Percentiles rank a stretch among this genome's conserved stretches.
Conservation (phyloP, 2,888 invertebrate species). For the Napeogenes sylphis region DNA sequence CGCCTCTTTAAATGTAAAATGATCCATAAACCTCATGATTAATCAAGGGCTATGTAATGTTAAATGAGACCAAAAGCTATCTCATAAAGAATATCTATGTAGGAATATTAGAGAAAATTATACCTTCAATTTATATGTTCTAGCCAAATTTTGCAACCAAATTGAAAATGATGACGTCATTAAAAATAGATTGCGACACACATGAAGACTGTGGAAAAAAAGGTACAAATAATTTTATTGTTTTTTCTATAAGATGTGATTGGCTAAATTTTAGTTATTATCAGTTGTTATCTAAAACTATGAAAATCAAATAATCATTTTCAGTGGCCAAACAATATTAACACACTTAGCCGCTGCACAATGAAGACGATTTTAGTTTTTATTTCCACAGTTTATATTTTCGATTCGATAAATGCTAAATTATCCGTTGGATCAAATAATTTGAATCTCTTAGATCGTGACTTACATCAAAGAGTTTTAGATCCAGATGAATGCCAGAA, state of each 20-base stretch:
- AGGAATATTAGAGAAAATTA: too few species aligned
- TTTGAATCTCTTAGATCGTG: conserved; percentile 38
- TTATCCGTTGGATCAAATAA: background rate
- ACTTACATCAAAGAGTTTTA: conserved; percentile 48
- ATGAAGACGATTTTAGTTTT: background rate
- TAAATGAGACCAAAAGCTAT: too few species aligned
- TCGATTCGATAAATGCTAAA: background rate
- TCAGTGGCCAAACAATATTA: background rate
- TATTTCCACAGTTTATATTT: background rate
- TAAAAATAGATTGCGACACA: too few species aligned
- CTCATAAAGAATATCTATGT: too few species aligned
- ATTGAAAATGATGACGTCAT: too few species aligned
- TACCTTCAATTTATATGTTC: too few species aligned
- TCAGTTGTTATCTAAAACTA: conserved; percentile 2
- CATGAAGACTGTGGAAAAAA: too few species aligned
- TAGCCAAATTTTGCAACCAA: too few species aligned
- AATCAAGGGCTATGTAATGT: too few species aligned
- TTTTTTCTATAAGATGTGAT: background rate
- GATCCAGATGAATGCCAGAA: conserved; percentile 47
- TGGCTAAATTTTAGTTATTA: background rate
- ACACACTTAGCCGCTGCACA: background rate
- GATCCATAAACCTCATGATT: too few species aligned
- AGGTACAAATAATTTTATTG: too few species aligned
- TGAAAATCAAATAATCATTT: background rate
- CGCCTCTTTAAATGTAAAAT: too few species aligned